Evolutionary conservation across 2,797 vertebrate genomes (phyloP), one percentile per base, ranked within the genome.

Genomic region (Meriones psammophilus): DNA sequence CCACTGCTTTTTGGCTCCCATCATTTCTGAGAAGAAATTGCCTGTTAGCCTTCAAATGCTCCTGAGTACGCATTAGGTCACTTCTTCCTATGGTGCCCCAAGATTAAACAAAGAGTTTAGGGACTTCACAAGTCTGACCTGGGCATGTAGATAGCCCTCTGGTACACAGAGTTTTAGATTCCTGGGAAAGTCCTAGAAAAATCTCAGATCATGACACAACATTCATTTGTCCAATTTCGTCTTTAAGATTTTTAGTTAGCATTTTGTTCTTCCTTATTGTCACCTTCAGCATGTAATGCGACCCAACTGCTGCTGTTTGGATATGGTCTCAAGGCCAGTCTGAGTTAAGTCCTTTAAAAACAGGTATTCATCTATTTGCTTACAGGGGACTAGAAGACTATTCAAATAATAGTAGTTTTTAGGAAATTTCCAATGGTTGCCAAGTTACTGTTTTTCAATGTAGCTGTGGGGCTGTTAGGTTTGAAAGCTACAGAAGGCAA

Each of bases 331-430:
- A 85, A 73, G 54, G 22, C 60, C 92, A 60, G 22, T 39, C 73
- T 28, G n/a, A 91, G 77, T 50, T 50, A 50, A 50, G 24, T 94
- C 39, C 88, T 58, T 62, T 81, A 88, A 71, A 92, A 73, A 80
- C 5, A 85, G 13, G 10, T 62, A 28, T 95, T 91, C 15, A 90
- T 42, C 33, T 68, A 60, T n/a, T 7, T 39, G 26, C 88, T 94
- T 89, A 33, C 71, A 68, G 85, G 6, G 13, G 74, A 74, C 18
- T 78, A 22, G 77, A 8, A 4, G 74, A 79, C 10, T 81, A 26
- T 58, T 94, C 74, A 96, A 90, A 93, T 81, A 90, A 46, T 80
- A 71, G 76, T 20, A 54, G 14, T 91, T 96, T 83, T 42, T 93
- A 69, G 20, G 66, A 93, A 79, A 12, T 54, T 22, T 28, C 60